Evolutionary conservation across 2,797 vertebrate species (phyloP), one percentile per base, ranked within the genome.

Genomic region (Leptatherina wallacei): DNA sequence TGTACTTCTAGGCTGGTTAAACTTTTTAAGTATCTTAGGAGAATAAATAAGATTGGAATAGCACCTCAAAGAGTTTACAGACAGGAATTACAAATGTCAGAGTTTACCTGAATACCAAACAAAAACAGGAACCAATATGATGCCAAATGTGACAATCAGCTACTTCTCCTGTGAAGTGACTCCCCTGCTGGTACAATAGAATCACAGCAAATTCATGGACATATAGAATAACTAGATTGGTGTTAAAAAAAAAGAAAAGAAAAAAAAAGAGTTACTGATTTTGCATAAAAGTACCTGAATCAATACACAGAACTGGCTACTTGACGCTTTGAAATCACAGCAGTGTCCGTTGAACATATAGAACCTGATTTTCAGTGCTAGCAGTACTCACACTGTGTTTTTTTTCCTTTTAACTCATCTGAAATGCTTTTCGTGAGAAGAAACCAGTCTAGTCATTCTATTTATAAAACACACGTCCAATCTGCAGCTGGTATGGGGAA

Each of bases 241-340:
- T 92, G 83, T 92, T n/a, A n/a, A 91, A 85, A 60, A 60, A 32
- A 33, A 33, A 16, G 32, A 14, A 14, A 55, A 44, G 18, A 18
- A 10, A 18, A 30, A 29, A 93, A 94, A 92, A 91, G 82, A 84
- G 85, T 73, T 73, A 88, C 83, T 79, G 85, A 89, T 92, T 94
- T 94, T 95, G 94, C 94, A 95, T 95, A 95, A 95, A 94, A 94
- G 93, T 95, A 95, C 94, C 94, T 95, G 94, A 95, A 95, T 94
- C 85, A 91, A 91, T 86, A 92, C 91, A 94, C 83, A 91, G 88
- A 91, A 93, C 88, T 73, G 84, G 93, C 94, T 93, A 93, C 93
- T 94, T 91, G 90, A 93, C 84, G 91, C 91, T 89, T 93, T 90
- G 88, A 87, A 92, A 93, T 94, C 93, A 94, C 94, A 95, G 94